Conservation (phyloP, 2,888 invertebrate genomes). For the Chaetoderma sp. region DNA sequence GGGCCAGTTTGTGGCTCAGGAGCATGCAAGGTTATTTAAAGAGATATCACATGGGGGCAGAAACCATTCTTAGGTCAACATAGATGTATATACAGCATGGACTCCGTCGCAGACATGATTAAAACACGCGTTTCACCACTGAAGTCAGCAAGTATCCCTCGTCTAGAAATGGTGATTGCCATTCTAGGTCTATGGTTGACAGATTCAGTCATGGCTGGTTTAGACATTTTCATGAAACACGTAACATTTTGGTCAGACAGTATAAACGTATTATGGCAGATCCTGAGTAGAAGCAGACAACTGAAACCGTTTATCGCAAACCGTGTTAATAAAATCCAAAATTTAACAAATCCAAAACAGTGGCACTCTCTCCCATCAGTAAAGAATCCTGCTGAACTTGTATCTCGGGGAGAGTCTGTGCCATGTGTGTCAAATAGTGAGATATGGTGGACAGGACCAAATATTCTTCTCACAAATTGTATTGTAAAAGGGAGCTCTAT, state of each 20-base stretch:
- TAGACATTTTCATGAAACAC: conserved; percentile 6
- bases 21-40: too few relatives aligned
- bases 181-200: background rate
- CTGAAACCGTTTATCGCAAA: conserved; percentile 24
- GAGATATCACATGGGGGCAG: conserved; percentile 17
- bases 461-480: too few relatives aligned
- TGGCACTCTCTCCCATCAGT: background rate
- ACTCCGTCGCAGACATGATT: conserved; percentile 10
- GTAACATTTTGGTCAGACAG: conserved; percentile 29
- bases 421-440: conserved; percentile 3
- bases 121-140: conserved; percentile 9
- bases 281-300: background rate
- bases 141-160: conserved; percentile 8
- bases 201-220: background rate
- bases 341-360: background rate
- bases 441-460: conserved; percentile 30
- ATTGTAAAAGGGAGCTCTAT: too few relatives aligned
- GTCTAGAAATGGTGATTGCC: conserved; percentile 9
- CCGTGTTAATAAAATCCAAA: conserved; percentile 15
- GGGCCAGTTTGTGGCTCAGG: conserved; percentile 8
- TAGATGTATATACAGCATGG: conserved; percentile 32
- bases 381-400: conserved; percentile 21
- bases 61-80: conserved; percentile 23
- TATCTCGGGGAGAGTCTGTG: conserved; percentile 24
- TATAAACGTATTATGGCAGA: conserved; percentile 13